A percentile compares a stretch with the other conserved stretches of the same genome.
phyloP scores from a whole-genome alignment of 2,113 vertebrate species.

The Stegostoma tigrinum region DNA sequence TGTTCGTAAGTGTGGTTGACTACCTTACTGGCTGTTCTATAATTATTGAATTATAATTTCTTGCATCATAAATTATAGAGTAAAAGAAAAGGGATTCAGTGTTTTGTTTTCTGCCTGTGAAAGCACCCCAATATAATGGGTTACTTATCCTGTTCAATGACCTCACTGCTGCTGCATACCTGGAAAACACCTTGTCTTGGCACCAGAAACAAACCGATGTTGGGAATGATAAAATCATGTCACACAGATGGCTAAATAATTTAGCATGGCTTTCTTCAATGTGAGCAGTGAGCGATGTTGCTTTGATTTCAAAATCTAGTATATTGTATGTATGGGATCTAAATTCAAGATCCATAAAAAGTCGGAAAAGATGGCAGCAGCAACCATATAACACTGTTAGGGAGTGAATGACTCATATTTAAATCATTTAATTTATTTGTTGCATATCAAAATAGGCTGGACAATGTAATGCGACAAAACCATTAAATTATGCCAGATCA shows the following conservation, averaged over 20 bases:
- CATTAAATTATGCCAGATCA: neutral
- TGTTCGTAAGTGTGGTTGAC: neutral
- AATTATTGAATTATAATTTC: neutral
- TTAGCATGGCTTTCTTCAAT: too few relatives aligned
- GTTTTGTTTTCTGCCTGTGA: neutral
- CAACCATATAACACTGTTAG: neutral
- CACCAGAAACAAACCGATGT: too few relatives aligned
- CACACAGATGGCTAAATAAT: too few relatives aligned
- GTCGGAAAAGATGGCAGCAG: neutral
- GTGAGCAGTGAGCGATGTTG: too few relatives aligned
- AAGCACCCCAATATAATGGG: too few relatives aligned
- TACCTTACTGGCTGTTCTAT: neutral
- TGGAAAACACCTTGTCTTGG: too few relatives aligned
- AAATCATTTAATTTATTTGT: neutral
- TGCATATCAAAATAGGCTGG: neutral
- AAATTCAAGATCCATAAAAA: neutral
- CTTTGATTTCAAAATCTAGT: too few relatives aligned
- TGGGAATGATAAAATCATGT: too few relatives aligned
- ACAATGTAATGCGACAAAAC: neutral
- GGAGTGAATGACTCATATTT: neutral
- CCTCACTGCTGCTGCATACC: too few relatives aligned
- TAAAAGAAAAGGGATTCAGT: neutral
- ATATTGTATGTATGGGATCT: neutral
- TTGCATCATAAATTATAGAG: neutral
- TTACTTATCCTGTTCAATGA: too few relatives aligned